Conservation (phyloP, 2,888 invertebrate genomes). For the Himalopsyche kuldschensis region DNA sequence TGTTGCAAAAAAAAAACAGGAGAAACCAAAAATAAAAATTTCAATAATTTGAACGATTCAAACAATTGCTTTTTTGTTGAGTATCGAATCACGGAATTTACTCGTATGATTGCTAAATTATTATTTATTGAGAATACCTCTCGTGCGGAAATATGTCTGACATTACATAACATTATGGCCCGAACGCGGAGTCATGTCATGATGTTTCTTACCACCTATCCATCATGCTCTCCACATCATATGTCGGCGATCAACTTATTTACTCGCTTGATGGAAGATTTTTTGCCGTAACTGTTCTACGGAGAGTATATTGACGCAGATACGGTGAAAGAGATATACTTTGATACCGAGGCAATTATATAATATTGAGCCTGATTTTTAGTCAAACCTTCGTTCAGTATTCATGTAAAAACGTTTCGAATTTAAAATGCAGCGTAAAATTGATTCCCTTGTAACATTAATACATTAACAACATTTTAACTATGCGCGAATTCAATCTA, state of each 20-base stretch:
- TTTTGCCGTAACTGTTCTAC: neutral
- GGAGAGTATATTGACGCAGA: too few species aligned
- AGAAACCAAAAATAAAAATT: too few species aligned
- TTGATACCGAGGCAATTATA: too few species aligned
- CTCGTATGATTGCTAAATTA: neutral
- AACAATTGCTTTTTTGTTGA: neutral
- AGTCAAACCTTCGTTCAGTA: too few species aligned
- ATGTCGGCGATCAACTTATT: neutral
- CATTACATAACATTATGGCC: neutral
- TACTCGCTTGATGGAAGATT: neutral
- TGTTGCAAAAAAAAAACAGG: too few species aligned
- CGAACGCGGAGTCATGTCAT: neutral
- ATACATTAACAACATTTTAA: too few species aligned
- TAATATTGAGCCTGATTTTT: too few species aligned
- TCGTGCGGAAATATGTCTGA: neutral
- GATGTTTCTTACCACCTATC: slow-evolving; percentile 9
- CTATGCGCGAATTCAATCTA: too few species aligned
- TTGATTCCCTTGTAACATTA: too few species aligned
- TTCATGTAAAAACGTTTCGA: too few species aligned
- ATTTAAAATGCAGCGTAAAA: too few species aligned
- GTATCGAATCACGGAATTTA: neutral
- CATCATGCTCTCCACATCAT: neutral
- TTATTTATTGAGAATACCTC: neutral
- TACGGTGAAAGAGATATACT: too few species aligned
- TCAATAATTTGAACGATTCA: neutral